Evolutionary conservation across 2,888 invertebrate species (phyloP).

Genomic region (Hydraecia micacea): DNA sequence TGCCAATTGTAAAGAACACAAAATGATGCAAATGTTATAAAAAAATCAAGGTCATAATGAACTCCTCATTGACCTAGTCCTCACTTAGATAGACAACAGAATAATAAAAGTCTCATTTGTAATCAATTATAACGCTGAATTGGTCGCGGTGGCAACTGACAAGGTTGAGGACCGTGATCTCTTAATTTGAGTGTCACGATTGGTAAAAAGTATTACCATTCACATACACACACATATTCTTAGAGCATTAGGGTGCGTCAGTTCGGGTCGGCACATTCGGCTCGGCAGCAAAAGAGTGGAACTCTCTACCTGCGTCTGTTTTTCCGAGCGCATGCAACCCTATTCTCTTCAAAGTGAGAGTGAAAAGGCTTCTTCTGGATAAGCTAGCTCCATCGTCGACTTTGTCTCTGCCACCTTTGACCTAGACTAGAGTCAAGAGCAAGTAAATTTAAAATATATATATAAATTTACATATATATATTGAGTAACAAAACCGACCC

Average conservation of each 20-base stretch:
- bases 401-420: too few species aligned
- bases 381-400: too few species aligned
- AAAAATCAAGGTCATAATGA: conserved; percentile 11
- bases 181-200: neutral
- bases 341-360: too few species aligned
- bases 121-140: conserved; percentile 32
- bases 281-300: too few species aligned
- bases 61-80: conserved; percentile 22
- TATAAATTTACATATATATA: too few species aligned
- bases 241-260: neutral
- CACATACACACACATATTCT: neutral
- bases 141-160: conserved; percentile 11
- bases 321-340: too few species aligned
- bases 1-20: neutral
- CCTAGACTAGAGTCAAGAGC: too few species aligned
- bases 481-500: neutral
- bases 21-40: neutral
- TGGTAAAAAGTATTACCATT: neutral
- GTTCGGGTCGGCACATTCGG: neutral
- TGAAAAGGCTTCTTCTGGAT: too few species aligned
- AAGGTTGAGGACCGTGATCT: conserved; percentile 6
- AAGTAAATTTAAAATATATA: too few species aligned
- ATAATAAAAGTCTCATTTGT: conserved; percentile 47
- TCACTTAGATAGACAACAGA: conserved; percentile 22
- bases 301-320: too few species aligned